phyloP scores from a whole-genome alignment of 2,113 vertebrate species.

The Hepsetus odoe region DNA sequence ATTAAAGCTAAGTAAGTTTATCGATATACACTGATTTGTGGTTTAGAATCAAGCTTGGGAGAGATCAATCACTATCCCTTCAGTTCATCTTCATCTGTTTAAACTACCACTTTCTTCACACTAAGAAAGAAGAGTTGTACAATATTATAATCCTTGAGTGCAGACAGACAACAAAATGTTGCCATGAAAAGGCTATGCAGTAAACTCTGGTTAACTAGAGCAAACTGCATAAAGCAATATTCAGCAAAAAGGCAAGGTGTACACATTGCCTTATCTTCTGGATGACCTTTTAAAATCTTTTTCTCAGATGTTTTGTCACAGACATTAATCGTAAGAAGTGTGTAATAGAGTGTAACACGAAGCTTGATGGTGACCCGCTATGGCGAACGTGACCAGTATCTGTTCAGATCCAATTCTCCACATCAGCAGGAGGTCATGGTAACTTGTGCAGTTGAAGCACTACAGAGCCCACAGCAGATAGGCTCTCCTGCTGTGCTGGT shows the following conservation, averaged over 20 bases:
- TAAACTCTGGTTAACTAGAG: not conserved
- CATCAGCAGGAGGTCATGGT: not conserved
- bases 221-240: not conserved
- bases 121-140: not conserved
- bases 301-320: not conserved
- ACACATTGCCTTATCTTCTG: not conserved
- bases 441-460: not conserved
- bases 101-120: not conserved
- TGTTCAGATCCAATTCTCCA: slow-evolving; percentile 26
- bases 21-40: not conserved
- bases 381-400: not conserved
- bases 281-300: not conserved
- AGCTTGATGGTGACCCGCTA: not conserved
- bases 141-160: not conserved
- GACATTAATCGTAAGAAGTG: not conserved
- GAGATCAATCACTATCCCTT: no score
- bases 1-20: not conserved
- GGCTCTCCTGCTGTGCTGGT: slow-evolving; percentile 13
- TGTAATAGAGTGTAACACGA: not conserved
- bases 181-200: not conserved
- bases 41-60: no score
- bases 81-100: no score
- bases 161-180: not conserved
- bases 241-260: not conserved
- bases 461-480: not conserved